Conservation (phyloP, 2,888 invertebrate genomes). For the Heliconius ismenius region DNA sequence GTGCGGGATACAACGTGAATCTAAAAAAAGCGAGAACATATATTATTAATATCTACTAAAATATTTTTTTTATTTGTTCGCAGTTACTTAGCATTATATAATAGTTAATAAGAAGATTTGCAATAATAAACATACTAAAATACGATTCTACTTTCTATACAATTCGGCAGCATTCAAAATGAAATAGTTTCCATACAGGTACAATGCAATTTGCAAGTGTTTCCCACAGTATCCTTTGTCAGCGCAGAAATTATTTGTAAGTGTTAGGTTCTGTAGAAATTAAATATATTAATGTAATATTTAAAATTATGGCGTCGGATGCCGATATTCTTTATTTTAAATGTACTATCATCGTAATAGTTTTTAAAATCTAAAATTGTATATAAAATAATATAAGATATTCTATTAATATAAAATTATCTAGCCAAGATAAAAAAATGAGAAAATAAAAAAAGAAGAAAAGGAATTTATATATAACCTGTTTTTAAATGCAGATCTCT, state of each 20-base stretch:
- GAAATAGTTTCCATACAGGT: slow-evolving; percentile 29
- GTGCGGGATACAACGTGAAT: neutral
- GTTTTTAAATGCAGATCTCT: slow-evolving; percentile 38
- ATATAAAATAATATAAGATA: too few species aligned
- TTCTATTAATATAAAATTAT: too few species aligned
- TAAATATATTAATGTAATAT: neutral
- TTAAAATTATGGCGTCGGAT: too few species aligned
- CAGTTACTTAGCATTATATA: slow-evolving; percentile 46
- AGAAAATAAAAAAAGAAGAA: neutral
- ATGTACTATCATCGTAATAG: too few species aligned
- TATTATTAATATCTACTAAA: neutral
- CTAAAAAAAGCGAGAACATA: neutral
- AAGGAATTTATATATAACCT: neutral
- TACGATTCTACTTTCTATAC: slow-evolving; percentile 8
- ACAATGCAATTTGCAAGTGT: slow-evolving; percentile 29
- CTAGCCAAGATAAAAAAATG: too few species aligned
- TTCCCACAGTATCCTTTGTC: slow-evolving; percentile 41
- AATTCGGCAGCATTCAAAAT: slow-evolving; percentile 8
- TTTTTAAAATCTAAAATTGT: too few species aligned
- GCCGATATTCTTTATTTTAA: too few species aligned
- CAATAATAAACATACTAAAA: slow-evolving; percentile 22
- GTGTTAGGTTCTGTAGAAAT: neutral
- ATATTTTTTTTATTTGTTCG: neutral
- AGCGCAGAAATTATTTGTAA: slow-evolving; percentile 13
- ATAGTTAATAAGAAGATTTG: neutral